Conservation (phyloP, 2,888 invertebrate genomes). For the Eledona agricola region DNA sequence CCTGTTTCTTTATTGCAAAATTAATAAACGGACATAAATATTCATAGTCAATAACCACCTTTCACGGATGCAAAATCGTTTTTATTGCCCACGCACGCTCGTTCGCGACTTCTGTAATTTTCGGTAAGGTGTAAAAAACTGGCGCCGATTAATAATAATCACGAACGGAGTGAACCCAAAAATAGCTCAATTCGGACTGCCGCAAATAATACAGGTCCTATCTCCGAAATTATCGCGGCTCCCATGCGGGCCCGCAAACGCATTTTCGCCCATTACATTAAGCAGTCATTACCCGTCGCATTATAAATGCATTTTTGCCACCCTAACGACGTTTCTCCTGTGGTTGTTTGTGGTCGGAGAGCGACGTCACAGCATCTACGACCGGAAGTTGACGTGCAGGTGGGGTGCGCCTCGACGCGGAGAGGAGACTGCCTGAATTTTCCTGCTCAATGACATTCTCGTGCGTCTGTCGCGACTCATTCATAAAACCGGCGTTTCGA, state of each 20-base stretch:
- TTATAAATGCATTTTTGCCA: conserved; percentile 17
- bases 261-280: conserved; percentile 12
- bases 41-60: too few relatives aligned
- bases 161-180: too few relatives aligned
- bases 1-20: too few relatives aligned
- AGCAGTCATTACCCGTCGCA: conserved; percentile 8
- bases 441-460: conserved; percentile 43
- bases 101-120: too few relatives aligned
- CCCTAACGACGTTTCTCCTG: too few relatives aligned
- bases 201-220: conserved; percentile 12
- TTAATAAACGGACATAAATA: too few relatives aligned
- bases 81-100: too few relatives aligned
- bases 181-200: conserved; percentile 2
- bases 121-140: too few relatives aligned
- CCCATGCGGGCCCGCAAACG: conserved; percentile 16
- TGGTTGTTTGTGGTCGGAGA: too few relatives aligned
- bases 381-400: conserved; percentile 25
- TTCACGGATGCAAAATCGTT: too few relatives aligned
- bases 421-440: conserved; percentile 24
- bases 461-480: conserved; percentile 43
- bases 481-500: conserved; percentile 43
- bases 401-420: conserved; percentile 18
- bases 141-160: too few relatives aligned
- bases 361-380: conserved; percentile 9
- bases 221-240: conserved; percentile 6